Conservation (phyloP, 1,140 invertebrate genomes). For the Drosophila ficusphila region DNA sequence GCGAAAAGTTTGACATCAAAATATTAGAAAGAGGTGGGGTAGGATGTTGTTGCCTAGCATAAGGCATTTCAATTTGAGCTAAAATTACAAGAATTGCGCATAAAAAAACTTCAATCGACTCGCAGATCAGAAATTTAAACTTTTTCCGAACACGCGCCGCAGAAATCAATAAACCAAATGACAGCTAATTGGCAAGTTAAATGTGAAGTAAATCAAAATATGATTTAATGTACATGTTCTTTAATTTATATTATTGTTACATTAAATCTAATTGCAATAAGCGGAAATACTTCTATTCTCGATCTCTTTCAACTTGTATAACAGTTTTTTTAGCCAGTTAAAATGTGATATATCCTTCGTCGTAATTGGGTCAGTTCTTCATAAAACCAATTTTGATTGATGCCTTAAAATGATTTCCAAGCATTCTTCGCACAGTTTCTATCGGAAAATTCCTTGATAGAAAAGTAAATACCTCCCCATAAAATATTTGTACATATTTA, state of each 20-base stretch:
- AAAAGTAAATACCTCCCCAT: conserved; percentile 18
- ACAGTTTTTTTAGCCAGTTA: too few relatives aligned
- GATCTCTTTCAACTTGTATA: too few relatives aligned
- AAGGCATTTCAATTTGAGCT: conserved; percentile 4
- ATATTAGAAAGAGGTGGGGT: conserved; percentile 6
- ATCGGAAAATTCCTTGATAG: background rate
- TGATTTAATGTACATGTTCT: too few relatives aligned
- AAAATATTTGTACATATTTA: conserved; percentile 36
- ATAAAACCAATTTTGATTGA: conserved; percentile 15
- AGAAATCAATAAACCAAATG: conserved; percentile 10
- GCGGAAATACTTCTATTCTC: too few relatives aligned
- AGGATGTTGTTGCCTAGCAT: conserved; percentile 21
- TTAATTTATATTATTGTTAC: too few relatives aligned
- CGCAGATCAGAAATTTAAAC: background rate
- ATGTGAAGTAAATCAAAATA: too few relatives aligned
- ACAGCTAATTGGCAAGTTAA: conserved; percentile 2
- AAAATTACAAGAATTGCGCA: background rate
- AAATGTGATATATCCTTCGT: too few relatives aligned
- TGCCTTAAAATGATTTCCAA: background rate
- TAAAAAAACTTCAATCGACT: background rate
- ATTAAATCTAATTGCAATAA: background rate
- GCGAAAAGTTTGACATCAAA: conserved; percentile 54
- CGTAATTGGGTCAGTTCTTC: background rate
- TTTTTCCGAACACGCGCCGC: conserved; percentile 1
- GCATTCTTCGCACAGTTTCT: background rate